phyloP scores from a whole-genome alignment of 92 coral and sea anemone species.

The Heteractis magnifica region DNA sequence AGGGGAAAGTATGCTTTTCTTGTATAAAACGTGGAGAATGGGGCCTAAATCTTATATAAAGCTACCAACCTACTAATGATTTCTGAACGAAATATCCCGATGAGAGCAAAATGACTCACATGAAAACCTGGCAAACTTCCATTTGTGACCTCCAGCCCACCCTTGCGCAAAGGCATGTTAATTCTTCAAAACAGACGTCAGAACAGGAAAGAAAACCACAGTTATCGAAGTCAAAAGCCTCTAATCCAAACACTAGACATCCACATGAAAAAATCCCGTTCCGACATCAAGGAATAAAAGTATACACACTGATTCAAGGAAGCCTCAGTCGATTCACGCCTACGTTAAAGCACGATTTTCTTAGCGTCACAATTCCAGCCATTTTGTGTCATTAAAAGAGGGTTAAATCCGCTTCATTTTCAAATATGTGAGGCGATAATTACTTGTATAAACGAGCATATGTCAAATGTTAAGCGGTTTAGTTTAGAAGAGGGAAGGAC shows the following conservation, averaged over 20 bases:
- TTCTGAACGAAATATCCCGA: too few relatives aligned
- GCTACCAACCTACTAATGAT: too few relatives aligned
- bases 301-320: background rate
- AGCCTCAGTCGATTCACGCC: background rate
- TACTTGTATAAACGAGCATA: background rate
- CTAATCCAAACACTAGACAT: conserved; percentile 1
- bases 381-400: background rate
- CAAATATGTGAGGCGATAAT: background rate
- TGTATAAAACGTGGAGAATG: too few relatives aligned
- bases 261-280: background rate
- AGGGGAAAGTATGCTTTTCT: too few relatives aligned
- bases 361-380: background rate
- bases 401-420: background rate
- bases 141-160: background rate
- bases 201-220: background rate
- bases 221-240: background rate
- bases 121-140: too few relatives aligned
- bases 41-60: too few relatives aligned
- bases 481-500: background rate
- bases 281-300: background rate
- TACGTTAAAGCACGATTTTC: background rate
- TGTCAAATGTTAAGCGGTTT: conserved; percentile 19
- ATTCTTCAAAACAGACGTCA: background rate
- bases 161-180: background rate
- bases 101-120: too few relatives aligned